A percentile compares a stretch with the other conserved stretches of the same genome.
phyloP scores from a whole-genome alignment of 2,888 invertebrate species.

The Litoditis marina region DNA sequence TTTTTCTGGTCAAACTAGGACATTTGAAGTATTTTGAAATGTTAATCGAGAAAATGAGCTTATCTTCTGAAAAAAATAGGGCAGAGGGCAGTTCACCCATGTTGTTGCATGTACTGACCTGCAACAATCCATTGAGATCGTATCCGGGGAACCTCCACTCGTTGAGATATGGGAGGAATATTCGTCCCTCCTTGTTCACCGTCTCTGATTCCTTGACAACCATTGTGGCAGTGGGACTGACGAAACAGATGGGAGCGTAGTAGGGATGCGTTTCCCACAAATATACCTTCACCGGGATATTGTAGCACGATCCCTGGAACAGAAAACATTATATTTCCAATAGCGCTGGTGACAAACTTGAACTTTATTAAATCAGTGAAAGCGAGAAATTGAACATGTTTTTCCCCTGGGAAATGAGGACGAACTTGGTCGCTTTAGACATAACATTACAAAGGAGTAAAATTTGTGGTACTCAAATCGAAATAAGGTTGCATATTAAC shows the following conservation, averaged over 20 bases:
- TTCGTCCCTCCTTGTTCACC: slow-evolving; percentile 72
- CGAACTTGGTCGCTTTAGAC: too few relatives aligned
- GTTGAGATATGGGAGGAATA: slow-evolving; percentile 91
- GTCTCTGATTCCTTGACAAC: slow-evolving; percentile 72
- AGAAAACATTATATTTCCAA: slow-evolving; percentile 5
- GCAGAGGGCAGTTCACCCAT: neutral
- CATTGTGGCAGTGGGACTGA: slow-evolving; percentile 88
- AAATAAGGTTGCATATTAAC: neutral
- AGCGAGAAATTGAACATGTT: too few relatives aligned
- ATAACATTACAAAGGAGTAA: neutral
- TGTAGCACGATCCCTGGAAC: slow-evolving; percentile 74
- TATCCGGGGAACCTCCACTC: slow-evolving; percentile 80
- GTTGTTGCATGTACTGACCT: slow-evolving; percentile 65
- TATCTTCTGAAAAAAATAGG: neutral
- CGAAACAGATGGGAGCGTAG: slow-evolving; percentile 83
- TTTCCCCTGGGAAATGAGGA: too few relatives aligned
- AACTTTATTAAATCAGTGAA: too few relatives aligned
- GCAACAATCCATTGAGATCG: slow-evolving; percentile 81
- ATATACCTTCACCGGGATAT: slow-evolving; percentile 95
- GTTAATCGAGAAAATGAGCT: neutral
- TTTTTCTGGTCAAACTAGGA: too few relatives aligned
- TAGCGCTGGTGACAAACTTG: too few relatives aligned
- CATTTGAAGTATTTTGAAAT: neutral
- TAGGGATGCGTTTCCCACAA: slow-evolving; percentile 93
- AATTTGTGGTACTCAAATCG: too few relatives aligned